Base-by-base conservation (phyloP, 2,797 vertebrate species). In the Xiphophorus birchmanni region DNA sequence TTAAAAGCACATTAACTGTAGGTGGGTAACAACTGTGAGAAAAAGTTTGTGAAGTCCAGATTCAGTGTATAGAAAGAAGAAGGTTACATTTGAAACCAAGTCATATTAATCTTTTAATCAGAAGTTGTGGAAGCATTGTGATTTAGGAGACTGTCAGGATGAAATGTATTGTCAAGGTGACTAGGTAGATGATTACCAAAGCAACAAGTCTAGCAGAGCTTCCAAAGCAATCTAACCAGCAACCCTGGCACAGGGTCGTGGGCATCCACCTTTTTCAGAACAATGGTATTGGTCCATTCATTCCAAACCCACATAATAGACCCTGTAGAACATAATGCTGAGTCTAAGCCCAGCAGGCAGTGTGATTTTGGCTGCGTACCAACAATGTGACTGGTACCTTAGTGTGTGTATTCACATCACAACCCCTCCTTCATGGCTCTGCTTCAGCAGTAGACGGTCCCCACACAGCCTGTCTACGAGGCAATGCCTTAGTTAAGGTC, bases 331-430 rank as follows among this genome's bases (percentile, higher is more conserved):
- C 67, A 45, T 45, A 71, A 44, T 71, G 67, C 67, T 71, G 42
- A 42, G 67, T 71, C 42, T 21, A 54, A 56, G 67, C 67, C 67
- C 42, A 71, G n/a, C 15, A 71, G 67, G 67, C 67, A 71, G 23
- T 71, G 23, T 44, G 37, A 45, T n/a, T 12, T 29, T 71, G 67
- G 42, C 40, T 71, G 23, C 11, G 0, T 26, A 45, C 26, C 42
- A 71, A 45, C 67, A 71, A 13, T 42, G 23, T 71, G 67, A 69
- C 67, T 69, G 37, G 40, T 71, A n/a, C 67, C 67, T 44, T 15
- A 71, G 10, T 26, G 9, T 69, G 40, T 69, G 40, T 71, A 45
- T 71, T 71, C 26, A 71, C 42, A 71, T 71, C 42, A 71, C 23
- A 44, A n/a, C 26, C 40, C 67, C 8, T 45, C 67, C 23, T 71